Evolutionary conservation across 2,888 invertebrate genomes (phyloP), one percentile per base, ranked within the genome.

Genomic region (Actias luna): DNA sequence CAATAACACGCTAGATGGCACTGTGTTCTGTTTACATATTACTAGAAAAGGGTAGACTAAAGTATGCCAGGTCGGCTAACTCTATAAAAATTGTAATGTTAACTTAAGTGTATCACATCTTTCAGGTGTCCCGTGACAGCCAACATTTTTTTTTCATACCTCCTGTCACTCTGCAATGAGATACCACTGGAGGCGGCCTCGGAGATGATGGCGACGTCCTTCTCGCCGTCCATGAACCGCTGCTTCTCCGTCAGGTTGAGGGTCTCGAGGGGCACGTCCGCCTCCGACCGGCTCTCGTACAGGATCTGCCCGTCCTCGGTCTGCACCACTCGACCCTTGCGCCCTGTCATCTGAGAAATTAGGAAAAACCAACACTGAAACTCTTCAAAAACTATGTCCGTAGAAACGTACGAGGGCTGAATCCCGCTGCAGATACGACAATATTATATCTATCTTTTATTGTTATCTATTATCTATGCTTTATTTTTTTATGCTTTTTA

Each of bases 111-210:
- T n/a, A n/a, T n/a, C n/a, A n/a, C n/a, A n/a, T n/a, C n/a, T n/a
- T n/a, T n/a, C n/a, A n/a, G 5, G 33, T 33, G 33, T 8, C 33
- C n/a, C n/a, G n/a, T n/a, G n/a, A n/a, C n/a, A n/a, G n/a, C n/a
- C n/a, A n/a, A n/a, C n/a, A n/a, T n/a, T 5, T 33, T 33, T 7
- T 50, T 12, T 4, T 2, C 62, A 64, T 27, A 91, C 93, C 93
- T 94, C 62, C 99, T 93, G 85, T 99, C 99, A 75, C 99, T 98
- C 84, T 99, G 99, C 66, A 99, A 89, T 0, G 98, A 99, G 76
- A 99, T 99, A 84, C 99, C 99, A 70, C 98, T 98, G 72, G 98
- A 98, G 5, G 99, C 99, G 0, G 99, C 99, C 88, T 99, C 99
- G 0, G 99, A 99, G 72, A 99, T 99, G 76, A 99, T 99, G 36